Conservation (phyloP, 2,113 vertebrate genomes). For the Gallinago media region DNA sequence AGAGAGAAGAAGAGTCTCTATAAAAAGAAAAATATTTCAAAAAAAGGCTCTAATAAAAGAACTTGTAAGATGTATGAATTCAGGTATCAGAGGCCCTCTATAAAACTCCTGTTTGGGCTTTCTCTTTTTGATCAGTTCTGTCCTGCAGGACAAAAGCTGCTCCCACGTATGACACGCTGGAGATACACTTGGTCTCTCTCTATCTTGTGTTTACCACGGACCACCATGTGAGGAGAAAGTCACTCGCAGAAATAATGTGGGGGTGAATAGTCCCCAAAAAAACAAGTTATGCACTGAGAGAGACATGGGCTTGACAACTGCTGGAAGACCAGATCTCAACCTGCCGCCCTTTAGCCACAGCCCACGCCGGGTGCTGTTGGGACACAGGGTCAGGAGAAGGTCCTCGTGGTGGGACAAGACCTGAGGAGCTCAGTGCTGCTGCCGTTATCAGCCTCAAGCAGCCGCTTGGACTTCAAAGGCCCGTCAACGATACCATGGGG, state of each 20-base stretch:
- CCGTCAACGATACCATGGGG: fast-evolving
- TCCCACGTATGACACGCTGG: fast-evolving
- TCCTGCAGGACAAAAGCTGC: background rate
- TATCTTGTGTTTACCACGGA: background rate
- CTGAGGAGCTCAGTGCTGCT: background rate
- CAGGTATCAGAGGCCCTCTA: background rate
- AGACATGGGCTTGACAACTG: background rate
- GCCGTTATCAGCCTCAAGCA: background rate
- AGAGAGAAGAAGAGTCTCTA: background rate
- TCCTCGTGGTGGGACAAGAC: background rate
- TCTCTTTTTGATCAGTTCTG: background rate
- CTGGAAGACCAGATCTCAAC: background rate
- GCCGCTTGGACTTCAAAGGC: background rate
- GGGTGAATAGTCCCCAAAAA: background rate
- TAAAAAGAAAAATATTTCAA: background rate
- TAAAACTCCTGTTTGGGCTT: background rate
- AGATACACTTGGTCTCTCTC: background rate
- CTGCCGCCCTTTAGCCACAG: background rate
- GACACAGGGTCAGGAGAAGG: background rate
- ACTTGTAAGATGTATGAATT: background rate
- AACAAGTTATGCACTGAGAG: background rate
- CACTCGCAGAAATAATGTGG: background rate
- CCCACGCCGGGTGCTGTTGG: fast-evolving
- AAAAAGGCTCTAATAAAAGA: background rate
- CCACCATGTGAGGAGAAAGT: fast-evolving